phyloP scores from a whole-genome alignment of 2,113 vertebrate species.

The Paramormyrops kingsleyae region DNA sequence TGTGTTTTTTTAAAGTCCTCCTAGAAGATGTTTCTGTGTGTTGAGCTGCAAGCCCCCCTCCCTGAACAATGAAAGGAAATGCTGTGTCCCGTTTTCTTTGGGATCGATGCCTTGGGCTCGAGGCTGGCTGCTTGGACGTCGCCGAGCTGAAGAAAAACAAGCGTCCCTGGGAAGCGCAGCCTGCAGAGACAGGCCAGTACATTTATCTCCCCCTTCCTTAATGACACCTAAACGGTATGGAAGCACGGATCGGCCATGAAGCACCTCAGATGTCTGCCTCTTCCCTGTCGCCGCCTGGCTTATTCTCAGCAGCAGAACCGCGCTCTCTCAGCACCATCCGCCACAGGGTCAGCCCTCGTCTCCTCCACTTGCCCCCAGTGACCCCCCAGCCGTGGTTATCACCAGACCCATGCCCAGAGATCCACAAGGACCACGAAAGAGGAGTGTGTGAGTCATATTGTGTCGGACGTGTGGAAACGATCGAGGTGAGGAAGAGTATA shows the following conservation, averaged over 20 bases:
- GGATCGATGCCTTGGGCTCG: constrained; percentile 39
- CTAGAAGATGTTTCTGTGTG: background rate
- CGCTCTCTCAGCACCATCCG: constrained; percentile 31
- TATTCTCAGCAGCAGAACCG: constrained; percentile 24
- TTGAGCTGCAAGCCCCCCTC: background rate
- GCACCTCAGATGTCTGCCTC: constrained; percentile 21
- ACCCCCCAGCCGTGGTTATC: background rate
- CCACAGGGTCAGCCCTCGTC: constrained; percentile 27
- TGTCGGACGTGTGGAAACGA: background rate
- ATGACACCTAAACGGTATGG: constrained; percentile 55
- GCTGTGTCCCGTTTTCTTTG: background rate
- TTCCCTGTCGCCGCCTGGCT: constrained; percentile 27
- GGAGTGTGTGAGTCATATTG: background rate
- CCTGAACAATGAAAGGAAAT: background rate
- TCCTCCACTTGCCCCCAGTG: background rate
- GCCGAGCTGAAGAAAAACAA: constrained; percentile 36
- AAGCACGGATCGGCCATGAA: constrained; percentile 46
- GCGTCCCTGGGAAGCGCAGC: constrained; percentile 39
- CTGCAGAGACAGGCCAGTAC: constrained; percentile 43
- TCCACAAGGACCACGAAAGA: background rate
- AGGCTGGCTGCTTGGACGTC: constrained; percentile 45
- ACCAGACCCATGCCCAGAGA: background rate
- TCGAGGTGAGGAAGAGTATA: background rate
- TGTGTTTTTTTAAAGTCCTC: background rate
- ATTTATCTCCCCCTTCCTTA: constrained; percentile 40